Evolutionary conservation across 2,888 invertebrate species (phyloP).

Genomic region (Folsomia candida): DNA sequence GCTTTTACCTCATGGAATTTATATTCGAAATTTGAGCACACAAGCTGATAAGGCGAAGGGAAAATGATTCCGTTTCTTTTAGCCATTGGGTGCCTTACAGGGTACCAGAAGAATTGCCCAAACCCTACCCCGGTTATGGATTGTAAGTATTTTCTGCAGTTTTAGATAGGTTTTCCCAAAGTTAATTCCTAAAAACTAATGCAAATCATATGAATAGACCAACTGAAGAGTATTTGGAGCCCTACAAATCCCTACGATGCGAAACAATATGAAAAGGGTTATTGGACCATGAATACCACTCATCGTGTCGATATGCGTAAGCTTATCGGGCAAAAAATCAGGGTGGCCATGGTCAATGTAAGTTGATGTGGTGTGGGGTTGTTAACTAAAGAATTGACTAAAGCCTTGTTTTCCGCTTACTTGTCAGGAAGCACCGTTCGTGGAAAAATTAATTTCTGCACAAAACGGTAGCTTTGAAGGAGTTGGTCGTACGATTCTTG

Average conservation of each 20-base stretch:
- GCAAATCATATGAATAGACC: constrained; percentile 31
- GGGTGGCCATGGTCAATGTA: constrained; percentile 44
- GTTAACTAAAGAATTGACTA: not conserved
- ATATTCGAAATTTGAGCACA: too few species aligned
- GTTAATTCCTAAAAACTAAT: too few species aligned
- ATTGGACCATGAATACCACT: constrained; percentile 36
- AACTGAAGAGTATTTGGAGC: constrained; percentile 50
- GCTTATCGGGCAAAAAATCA: constrained; percentile 34
- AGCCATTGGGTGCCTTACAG: constrained; percentile 47
- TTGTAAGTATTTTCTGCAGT: constrained; percentile 47
- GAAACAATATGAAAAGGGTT: constrained; percentile 42
- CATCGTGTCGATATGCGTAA: constrained; percentile 33
- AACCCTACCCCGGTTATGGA: constrained; percentile 43
- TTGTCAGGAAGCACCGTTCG: constrained; percentile 47
- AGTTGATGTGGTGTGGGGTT: constrained; percentile 5
- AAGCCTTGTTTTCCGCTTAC: not conserved
- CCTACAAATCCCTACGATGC: constrained; percentile 48
- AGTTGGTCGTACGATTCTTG: constrained; percentile 69
- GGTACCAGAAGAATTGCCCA: constrained; percentile 44
- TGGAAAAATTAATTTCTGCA: constrained; percentile 16
- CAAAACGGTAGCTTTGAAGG: constrained; percentile 56
- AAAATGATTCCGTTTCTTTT: constrained; percentile 47
- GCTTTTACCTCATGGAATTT: too few species aligned
- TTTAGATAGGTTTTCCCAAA: too few species aligned
- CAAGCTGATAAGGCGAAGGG: too few species aligned